These are phyloP conservation scores for Nesidiocoris tenuis DNA, from an alignment of 2,888 invertebrate genomes.

Conservation along the genomic window DNA sequence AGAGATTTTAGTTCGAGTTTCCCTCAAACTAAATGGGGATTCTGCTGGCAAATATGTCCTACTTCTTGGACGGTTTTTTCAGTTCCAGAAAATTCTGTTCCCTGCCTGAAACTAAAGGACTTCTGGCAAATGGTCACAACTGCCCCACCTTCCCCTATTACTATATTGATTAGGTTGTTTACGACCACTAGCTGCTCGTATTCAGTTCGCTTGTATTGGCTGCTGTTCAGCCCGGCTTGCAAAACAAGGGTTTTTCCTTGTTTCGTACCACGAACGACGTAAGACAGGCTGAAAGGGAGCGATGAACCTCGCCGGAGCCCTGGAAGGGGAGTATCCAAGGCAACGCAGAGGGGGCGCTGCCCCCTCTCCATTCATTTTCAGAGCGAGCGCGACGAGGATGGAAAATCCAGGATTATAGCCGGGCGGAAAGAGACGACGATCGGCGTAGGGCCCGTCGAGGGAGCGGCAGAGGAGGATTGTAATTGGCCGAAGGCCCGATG, in stretches of 20 bases:
- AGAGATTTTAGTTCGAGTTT: too few relatives aligned
- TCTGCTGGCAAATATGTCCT: too few relatives aligned
- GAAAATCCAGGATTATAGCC: neutral
- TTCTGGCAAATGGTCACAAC: too few relatives aligned
- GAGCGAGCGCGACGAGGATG: neutral
- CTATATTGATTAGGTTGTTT: neutral
- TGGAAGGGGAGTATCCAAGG: constrained; percentile 19
- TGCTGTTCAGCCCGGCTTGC: neutral
- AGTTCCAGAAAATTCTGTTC: too few relatives aligned
- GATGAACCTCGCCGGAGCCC: constrained; percentile 3
- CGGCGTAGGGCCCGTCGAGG: neutral
- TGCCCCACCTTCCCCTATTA: too few relatives aligned
- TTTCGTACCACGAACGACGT: neutral
- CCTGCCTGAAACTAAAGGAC: too few relatives aligned
- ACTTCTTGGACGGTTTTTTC: too few relatives aligned
- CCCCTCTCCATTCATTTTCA: neutral
- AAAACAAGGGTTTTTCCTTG: neutral
- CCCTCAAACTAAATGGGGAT: too few relatives aligned
- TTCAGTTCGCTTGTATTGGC: neutral
- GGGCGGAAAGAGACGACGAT: neutral
- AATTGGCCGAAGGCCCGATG: constrained; percentile 18
- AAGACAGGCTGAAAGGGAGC: constrained; percentile 10
- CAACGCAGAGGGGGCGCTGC: neutral
- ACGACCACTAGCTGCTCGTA: neutral
- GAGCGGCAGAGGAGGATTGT: neutral